Evolutionary conservation across 2,113 vertebrate species (phyloP), one percentile per base, ranked within the genome.

Genomic region (Phyllopteryx taeniolatus): DNA sequence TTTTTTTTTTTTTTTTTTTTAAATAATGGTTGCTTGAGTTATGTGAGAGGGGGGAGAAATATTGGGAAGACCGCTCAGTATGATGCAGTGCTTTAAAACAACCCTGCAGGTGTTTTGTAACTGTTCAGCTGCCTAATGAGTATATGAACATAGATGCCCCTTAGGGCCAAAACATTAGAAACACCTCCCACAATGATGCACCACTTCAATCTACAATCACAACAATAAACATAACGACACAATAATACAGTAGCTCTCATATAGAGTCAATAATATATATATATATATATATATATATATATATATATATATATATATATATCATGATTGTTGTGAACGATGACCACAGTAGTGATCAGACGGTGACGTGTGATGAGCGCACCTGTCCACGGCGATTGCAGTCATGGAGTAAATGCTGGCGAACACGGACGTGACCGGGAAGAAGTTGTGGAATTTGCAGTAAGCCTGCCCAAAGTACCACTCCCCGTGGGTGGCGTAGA

Each of bases 351-450:
- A 27, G 27, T 27, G n/a, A 10, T 33, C 59, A 60, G 20, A n/a
- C 2, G 11, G 2, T 14, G 42, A 65, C 5, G 35, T 27, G 44
- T 15, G 33, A 27, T 15, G 63, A 39, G 39, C 94, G 91, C 90
- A 98, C 97, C 96, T 97, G 94, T 98, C 97, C 80, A 98, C 96
- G 2, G 97, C 95, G 56, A 99, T 98, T 0, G 96, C 97, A 10
- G 96, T 98, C 97, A 98, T 99, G 72, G 97, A 99, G 88, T 98
- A 99, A 92, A 99, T 99, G 93, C 97, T 98, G 73, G 97, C 96
- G 51, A 99, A 99, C 81, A 98, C 95, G 0, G 97, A 95, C 0
- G 96, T 95, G 71, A 98, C 97, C 0, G 97, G 97, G 83, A 99
- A 99, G 91, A 98, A 98, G 94, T 99, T 99, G 89, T 99, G 97